Conservation (phyloP, 2,888 invertebrate species). For the Temnothorax ravouxi region DNA sequence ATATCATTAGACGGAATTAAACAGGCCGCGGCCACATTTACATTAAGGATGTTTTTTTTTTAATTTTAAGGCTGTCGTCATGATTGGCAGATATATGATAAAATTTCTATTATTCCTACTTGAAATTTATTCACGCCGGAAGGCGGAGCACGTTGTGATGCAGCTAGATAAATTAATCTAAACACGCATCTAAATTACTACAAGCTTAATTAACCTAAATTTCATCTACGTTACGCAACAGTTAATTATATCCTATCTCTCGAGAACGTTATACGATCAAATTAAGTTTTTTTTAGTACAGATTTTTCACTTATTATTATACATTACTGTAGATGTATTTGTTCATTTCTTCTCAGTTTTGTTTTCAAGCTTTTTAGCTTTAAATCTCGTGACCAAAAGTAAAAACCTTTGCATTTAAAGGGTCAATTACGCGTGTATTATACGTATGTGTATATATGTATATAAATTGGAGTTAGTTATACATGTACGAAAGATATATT, state of each 20-base stretch:
- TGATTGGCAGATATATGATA: background rate
- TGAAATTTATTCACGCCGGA: constrained; percentile 15
- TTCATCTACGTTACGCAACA: constrained; percentile 5
- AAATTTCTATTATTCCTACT: constrained; percentile 8
- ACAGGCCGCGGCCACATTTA: background rate
- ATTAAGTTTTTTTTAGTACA: background rate
- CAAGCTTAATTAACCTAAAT: constrained; percentile 43
- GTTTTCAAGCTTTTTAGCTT: background rate
- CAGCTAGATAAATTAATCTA: constrained; percentile 50
- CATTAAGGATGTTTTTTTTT: background rate
- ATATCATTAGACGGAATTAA: background rate
- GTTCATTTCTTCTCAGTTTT: background rate
- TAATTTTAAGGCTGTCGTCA: background rate
- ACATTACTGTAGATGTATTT: background rate
- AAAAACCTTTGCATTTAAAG: constrained; percentile 12
- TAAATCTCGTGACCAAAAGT: background rate
- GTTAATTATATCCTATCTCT: constrained; percentile 33
- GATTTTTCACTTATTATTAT: background rate
- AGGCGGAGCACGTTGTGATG: background rate
- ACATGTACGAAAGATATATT: background rate
- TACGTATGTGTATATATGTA: background rate
- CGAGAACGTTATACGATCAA: constrained; percentile 17
- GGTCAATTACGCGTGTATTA: background rate
- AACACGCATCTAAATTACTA: constrained; percentile 41
- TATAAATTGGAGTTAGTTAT: constrained; percentile 17